A percentile compares a stretch with the other conserved stretches of the same genome.
Conservation (phyloP, 35 echinoderm and acorn worm species). For the Apostichopus parvimensis region DNA sequence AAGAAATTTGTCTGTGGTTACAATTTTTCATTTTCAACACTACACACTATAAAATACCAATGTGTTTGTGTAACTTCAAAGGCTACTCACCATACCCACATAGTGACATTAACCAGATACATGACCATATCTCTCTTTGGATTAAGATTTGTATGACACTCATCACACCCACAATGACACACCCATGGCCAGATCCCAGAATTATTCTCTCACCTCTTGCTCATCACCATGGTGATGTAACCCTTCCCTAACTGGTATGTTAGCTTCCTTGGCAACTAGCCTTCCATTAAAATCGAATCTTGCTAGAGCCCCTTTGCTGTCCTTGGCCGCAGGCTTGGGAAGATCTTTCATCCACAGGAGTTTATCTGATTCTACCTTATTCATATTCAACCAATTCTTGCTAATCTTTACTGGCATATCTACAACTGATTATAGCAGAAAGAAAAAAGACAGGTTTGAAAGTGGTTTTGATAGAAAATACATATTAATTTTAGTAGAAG, state of each 20-base stretch:
- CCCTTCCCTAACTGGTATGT: conserved; percentile 82
- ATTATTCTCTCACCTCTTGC: conserved; percentile 73
- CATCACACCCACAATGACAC: too few relatives aligned
- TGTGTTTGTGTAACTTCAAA: too few relatives aligned
- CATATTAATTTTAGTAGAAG: too few relatives aligned
- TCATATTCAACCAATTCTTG: conserved; percentile 90
- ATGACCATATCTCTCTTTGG: too few relatives aligned
- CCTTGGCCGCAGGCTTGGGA: conserved; percentile 86
- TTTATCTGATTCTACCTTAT: conserved; percentile 85
- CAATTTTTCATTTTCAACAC: too few relatives aligned
- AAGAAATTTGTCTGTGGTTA: too few relatives aligned
- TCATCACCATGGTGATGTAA: conserved; percentile 98
- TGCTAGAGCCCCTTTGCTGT: conserved; percentile 69
- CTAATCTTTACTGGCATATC: conserved; percentile 59
- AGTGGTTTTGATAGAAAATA: too few relatives aligned
- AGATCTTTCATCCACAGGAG: conserved; percentile 93
- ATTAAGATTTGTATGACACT: too few relatives aligned
- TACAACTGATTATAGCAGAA: not conserved
- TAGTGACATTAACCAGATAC: too few relatives aligned
- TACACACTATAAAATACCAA: too few relatives aligned
- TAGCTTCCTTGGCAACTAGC: conserved; percentile 81
- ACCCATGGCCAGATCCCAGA: not conserved
- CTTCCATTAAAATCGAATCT: conserved; percentile 96
- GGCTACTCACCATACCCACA: too few relatives aligned
- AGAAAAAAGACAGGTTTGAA: too few relatives aligned